Conservation (phyloP, 2,888 invertebrate species). For the Patella depressa region DNA sequence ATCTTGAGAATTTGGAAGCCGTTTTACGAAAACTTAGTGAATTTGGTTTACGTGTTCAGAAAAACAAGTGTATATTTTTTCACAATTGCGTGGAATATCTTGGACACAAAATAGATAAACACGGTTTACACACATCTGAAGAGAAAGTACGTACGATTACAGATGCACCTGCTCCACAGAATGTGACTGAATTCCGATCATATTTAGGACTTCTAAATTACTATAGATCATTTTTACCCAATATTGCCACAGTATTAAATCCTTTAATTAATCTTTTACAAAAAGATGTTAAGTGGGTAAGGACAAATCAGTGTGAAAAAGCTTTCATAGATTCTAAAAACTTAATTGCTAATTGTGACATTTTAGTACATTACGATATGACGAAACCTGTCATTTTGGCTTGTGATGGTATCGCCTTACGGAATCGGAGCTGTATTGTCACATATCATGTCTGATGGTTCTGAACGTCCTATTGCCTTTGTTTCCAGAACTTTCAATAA, state of each 20-base stretch:
- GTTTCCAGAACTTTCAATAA: conserved; percentile 20
- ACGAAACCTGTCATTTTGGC: too few relatives aligned
- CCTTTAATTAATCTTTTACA: conserved; percentile 26
- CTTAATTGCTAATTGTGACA: conserved; percentile 30
- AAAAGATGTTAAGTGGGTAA: conserved; percentile 41
- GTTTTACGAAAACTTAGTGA: conserved; percentile 18
- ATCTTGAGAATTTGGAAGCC: conserved; percentile 3
- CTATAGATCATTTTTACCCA: conserved; percentile 18
- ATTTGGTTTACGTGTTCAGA: conserved; percentile 17
- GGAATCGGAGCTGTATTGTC: conserved; percentile 45
- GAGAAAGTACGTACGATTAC: conserved; percentile 46
- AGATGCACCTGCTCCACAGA: conserved; percentile 46
- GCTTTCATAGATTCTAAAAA: conserved; percentile 43
- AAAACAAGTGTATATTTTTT: too few relatives aligned
- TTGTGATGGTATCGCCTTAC: conserved; percentile 42
- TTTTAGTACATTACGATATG: too few relatives aligned
- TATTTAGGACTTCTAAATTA: conserved; percentile 29
- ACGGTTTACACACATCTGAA: conserved; percentile 32
- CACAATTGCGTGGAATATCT: too few relatives aligned
- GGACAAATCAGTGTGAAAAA: conserved; percentile 18
- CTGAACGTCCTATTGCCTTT: conserved; percentile 19
- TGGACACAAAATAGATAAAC: conserved; percentile 21
- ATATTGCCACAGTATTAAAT: conserved; percentile 13
- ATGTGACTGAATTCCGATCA: conserved; percentile 44
- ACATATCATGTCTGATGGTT: conserved; percentile 50